Conservation (phyloP, 2,113 vertebrate genomes). For the Lepidothrix coronata region DNA sequence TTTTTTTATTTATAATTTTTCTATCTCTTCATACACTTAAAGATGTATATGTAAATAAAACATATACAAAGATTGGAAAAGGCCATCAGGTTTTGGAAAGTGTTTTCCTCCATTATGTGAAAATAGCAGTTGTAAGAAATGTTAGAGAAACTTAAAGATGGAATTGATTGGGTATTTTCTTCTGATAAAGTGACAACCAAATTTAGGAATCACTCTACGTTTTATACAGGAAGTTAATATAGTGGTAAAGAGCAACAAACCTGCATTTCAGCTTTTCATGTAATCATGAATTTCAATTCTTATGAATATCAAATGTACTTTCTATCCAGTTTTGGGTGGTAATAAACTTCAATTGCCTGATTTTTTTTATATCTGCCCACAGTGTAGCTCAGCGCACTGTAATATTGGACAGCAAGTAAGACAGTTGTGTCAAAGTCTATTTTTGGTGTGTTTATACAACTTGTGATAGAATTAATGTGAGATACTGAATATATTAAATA, state of each 20-base stretch:
- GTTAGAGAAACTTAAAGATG: neutral
- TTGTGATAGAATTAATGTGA: neutral
- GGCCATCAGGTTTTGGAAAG: neutral
- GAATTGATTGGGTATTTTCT: neutral
- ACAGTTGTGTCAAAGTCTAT: neutral
- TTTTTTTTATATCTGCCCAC: neutral
- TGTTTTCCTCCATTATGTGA: neutral
- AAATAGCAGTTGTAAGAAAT: neutral
- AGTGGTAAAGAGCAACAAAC: neutral
- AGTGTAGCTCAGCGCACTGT: neutral
- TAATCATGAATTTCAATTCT: neutral
- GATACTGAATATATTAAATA: neutral
- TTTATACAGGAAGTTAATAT: neutral
- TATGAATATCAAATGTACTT: neutral
- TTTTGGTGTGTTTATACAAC: neutral
- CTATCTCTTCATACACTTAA: neutral
- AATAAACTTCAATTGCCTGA: neutral
- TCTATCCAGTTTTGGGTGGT: neutral
- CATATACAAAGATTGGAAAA: neutral
- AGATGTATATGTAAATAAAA: too few species aligned
- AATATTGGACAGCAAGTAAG: neutral
- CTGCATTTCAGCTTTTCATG: neutral
- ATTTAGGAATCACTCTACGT: neutral
- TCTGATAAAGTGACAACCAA: neutral
- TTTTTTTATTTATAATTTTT: neutral